These are phyloP conservation scores for Scolopax rusticola DNA, from an alignment of 2,797 vertebrate species.

Conservation along the genomic window DNA sequence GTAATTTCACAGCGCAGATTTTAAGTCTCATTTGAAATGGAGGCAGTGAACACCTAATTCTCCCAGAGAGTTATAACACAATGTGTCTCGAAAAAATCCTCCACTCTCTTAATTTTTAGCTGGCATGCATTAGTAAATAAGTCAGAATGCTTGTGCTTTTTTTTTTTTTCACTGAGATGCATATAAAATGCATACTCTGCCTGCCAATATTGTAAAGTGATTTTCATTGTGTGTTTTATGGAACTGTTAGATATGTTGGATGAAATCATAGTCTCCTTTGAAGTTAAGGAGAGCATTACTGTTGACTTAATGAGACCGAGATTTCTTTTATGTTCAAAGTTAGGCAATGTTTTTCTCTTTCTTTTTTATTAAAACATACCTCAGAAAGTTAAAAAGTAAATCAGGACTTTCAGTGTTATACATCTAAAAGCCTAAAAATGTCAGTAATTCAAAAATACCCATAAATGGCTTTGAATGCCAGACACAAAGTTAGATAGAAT, in stretches of 20 bases:
- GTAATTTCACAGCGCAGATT: not conserved
- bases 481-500: not conserved
- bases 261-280: slow-evolving; percentile 68
- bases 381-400: slow-evolving; percentile 62
- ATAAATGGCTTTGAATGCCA: slow-evolving; percentile 38
- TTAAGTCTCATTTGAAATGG: slow-evolving; percentile 13
- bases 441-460: slow-evolving; percentile 50
- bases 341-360: slow-evolving; percentile 61
- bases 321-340: slow-evolving; percentile 74
- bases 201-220: slow-evolving; percentile 52
- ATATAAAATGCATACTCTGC: slow-evolving; percentile 41
- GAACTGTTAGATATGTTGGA: slow-evolving; percentile 56
- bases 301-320: slow-evolving; percentile 70
- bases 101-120: slow-evolving; percentile 1
- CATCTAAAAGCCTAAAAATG: slow-evolving; percentile 61
- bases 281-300: slow-evolving; percentile 72
- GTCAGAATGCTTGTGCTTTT: slow-evolving; percentile 12
- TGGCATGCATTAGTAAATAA: slow-evolving; percentile 25
- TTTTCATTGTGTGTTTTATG: slow-evolving; percentile 69
- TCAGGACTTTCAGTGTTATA: slow-evolving; percentile 38
- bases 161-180: slow-evolving; percentile 29
- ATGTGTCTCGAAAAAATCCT: not conserved
- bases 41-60: not conserved
- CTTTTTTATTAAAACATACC: slow-evolving; percentile 55
- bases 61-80: not conserved